Percentiles rank a stretch among this genome's conserved stretches.
Conservation (phyloP, 2,888 invertebrate genomes). For the Conus canariensis region DNA sequence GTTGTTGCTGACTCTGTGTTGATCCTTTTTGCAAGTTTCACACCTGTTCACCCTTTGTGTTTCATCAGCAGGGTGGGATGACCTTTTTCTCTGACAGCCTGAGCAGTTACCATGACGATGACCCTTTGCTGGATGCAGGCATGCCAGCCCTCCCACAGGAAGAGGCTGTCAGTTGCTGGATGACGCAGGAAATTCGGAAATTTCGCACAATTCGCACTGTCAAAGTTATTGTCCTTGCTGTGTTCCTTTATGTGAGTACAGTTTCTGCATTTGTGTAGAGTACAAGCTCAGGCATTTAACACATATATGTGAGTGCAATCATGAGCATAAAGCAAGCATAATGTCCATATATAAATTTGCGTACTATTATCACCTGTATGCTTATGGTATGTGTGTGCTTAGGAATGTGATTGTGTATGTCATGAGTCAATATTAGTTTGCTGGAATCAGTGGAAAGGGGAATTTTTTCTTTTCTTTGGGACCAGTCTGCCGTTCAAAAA, state of each 20-base stretch:
- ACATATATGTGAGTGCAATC: too few species aligned
- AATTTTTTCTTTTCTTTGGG: too few species aligned
- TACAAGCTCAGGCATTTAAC: too few species aligned
- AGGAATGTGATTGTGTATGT: too few species aligned
- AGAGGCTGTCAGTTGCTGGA: constrained; percentile 17
- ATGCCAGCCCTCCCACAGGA: constrained; percentile 37
- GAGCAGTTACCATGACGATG: constrained; percentile 28
- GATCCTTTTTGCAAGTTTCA: background rate
- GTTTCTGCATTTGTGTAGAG: background rate
- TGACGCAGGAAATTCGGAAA: constrained; percentile 27
- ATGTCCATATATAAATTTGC: too few species aligned
- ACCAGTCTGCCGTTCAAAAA: too few species aligned
- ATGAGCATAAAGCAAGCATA: too few species aligned
- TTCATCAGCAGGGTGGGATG: constrained; percentile 14
- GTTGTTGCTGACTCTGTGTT: background rate
- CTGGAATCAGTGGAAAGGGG: too few species aligned
- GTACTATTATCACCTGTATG: too few species aligned
- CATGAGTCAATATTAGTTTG: too few species aligned
- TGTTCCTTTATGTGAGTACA: constrained; percentile 59
- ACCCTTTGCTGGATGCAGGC: constrained; percentile 6
- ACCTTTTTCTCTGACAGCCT: constrained; percentile 36
- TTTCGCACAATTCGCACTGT: constrained; percentile 57
- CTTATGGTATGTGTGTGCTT: too few species aligned
- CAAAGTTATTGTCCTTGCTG: constrained; percentile 58
- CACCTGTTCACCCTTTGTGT: background rate